These are phyloP conservation scores for Labrus mixtus DNA, from an alignment of 2,113 vertebrate genomes.

Conservation along the genomic window DNA sequence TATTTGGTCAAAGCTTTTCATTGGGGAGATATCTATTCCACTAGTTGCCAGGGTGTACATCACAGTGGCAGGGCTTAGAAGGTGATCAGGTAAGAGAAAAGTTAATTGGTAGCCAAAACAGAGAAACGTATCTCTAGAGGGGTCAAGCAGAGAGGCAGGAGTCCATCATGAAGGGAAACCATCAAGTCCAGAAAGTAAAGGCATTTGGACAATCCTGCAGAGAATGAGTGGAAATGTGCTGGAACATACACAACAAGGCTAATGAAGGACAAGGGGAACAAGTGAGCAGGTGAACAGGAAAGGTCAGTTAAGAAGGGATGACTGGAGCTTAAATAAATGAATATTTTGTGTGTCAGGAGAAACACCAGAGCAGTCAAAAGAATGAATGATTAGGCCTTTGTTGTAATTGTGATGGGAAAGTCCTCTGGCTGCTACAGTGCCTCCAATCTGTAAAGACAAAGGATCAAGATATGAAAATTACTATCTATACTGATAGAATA, in stretches of 20 bases:
- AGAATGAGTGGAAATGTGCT: neutral
- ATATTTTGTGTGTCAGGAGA: neutral
- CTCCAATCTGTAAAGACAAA: neutral
- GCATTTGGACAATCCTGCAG: neutral
- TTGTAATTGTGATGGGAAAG: slow-evolving; percentile 2
- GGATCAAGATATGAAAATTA: neutral
- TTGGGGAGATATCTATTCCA: slow-evolving; percentile 27
- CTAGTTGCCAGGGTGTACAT: slow-evolving; percentile 68
- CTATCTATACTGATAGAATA: neutral
- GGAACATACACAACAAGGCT: neutral
- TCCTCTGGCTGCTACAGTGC: slow-evolving; percentile 24
- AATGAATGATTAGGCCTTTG: neutral
- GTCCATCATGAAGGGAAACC: too few species aligned
- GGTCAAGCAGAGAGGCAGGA: neutral
- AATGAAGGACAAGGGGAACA: neutral
- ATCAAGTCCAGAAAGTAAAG: neutral
- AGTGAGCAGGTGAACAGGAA: neutral
- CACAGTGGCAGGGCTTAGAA: neutral
- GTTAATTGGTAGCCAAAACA: neutral
- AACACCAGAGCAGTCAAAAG: neutral
- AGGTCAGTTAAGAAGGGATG: neutral
- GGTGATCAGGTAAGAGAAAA: neutral
- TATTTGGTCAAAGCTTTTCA: slow-evolving; percentile 73
- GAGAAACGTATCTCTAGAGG: neutral
- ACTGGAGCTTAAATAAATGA: too few species aligned